phyloP scores from a whole-genome alignment of 2,113 vertebrate species.

The Vanacampus margaritifer region DNA sequence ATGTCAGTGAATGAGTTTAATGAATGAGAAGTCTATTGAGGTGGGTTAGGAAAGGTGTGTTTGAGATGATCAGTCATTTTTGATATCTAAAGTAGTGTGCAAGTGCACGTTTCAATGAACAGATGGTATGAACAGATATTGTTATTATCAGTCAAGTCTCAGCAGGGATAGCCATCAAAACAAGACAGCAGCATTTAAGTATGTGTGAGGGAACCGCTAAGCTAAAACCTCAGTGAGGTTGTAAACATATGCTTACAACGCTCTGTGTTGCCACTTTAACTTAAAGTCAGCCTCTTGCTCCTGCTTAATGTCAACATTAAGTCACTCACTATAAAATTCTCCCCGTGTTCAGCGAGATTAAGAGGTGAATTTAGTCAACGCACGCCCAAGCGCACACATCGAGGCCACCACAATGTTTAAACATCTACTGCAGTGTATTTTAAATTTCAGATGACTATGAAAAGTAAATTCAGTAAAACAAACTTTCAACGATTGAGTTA shows the following conservation, averaged over 20 bases:
- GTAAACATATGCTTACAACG: constrained; percentile 2
- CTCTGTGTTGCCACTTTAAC: constrained; percentile 1
- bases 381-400: background rate
- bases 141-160: constrained; percentile 14
- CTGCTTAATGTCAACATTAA: constrained; percentile 11
- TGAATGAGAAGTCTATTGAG: constrained; percentile 45
- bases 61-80: constrained; percentile 32
- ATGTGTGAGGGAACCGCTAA: background rate
- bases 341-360: constrained; percentile 20
- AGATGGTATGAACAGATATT: background rate
- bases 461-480: constrained; percentile 50
- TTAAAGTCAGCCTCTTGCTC: background rate
- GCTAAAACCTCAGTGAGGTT: background rate
- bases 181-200: background rate
- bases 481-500: constrained; percentile 49
- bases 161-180: background rate
- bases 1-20: too few species aligned
- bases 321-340: background rate
- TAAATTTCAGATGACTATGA: constrained; percentile 34
- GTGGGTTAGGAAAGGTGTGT: constrained; percentile 11
- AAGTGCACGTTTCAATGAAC: background rate
- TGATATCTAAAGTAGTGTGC: background rate
- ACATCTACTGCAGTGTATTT: constrained; percentile 20
- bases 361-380: constrained; percentile 13
- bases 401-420: constrained; percentile 6